Evolutionary conservation across 2,888 invertebrate genomes (phyloP), one percentile per base, ranked within the genome.

Genomic region (Agrotis exclamationis): DNA sequence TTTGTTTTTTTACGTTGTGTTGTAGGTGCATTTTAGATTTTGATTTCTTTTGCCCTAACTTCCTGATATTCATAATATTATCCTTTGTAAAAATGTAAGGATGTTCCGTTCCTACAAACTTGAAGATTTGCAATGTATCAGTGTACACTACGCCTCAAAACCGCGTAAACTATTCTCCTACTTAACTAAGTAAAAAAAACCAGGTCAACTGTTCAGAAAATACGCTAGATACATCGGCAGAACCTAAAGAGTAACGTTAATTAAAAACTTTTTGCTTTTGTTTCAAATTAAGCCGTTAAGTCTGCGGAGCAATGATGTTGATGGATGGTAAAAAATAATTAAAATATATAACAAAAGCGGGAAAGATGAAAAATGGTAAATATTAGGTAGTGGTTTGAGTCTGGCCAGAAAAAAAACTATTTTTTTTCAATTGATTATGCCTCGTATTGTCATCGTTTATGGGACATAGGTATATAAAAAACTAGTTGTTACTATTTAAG

Each of bases 231-330:
- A 79, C 57, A 81, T 63, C 9, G 56, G 22, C 63, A 50, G 39
- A 39, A 67, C 66, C 77, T 71, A 77, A 80, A 64, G 57, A 62
- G 53, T 64, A 47, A 47, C 45, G 63, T 76, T 71, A 79, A 81
- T 77, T 79, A 81, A 71, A 62, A 56, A 59, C 62, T 66, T 65
- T 76, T 64, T 67, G 71, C 59, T 56, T 81, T 70, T 70, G 63
- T 76, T 78, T 51, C 20, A 69, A 70, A 64, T 76, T 48, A 76
- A 81, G 70, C 44, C 63, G 59, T 76, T 82, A 73, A 62, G 79
- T 60, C 71, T 1, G 24, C 13, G 39, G 53, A 58, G 65, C 54
- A 47, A 51, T 50, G 58, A 56, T 80, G 76, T 62, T 80, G 76
- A 78, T 76, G 53, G 62, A 57, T 65, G 76, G 48, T 14, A 39